Base-by-base conservation (phyloP, 2,797 vertebrate species). In the Lepus oiostolus region DNA sequence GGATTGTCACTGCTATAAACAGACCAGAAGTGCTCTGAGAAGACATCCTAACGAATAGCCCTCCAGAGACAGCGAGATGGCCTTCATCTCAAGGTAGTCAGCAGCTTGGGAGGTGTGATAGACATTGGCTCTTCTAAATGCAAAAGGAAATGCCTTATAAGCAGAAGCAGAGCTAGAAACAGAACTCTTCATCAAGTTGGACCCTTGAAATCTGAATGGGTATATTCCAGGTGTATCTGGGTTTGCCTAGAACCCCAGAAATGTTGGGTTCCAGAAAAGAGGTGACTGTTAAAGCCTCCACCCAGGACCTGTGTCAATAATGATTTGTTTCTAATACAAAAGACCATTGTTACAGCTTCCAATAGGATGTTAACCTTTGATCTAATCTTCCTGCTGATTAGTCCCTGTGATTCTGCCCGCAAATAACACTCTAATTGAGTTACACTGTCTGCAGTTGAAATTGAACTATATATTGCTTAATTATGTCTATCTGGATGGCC, bases 321-420 rank as follows among this genome's bases (percentile, higher is more conserved):
- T 93, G 42, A 92, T 87, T 85, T 94, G n/a, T 80, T 95, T 91
- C 72, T 75, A 81, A 71, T 93, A 87, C 28, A 93, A 93, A 95
- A 95, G 88, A 81, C 8, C 58, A 67, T 63, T 93, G 54, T 93
- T 85, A 58, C 24, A 90, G 60, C 16, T 90, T 85, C 70, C 42
- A 80, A 65, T 30, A 63, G 16, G 14, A n/a, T 91, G 26, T 90
- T 95, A 75, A 75, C 75, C 63, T 96, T 87, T 87, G 82, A 52
- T 85, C 32, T 90, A 80, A 5, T 77, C 42, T 93, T 89, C 22
- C 13, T 95, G 21, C 63, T 80, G 32, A 68, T 92, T 72, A 90
- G 75, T 85, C 30, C 60, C 54, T 93, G n/a, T 81, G 71, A 70
- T 68, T 94, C 21, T 60, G 71, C 91, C 88, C 90, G 42, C 75